phyloP scores from a whole-genome alignment of 1,140 invertebrate species.

The Drosophila mauritiana region DNA sequence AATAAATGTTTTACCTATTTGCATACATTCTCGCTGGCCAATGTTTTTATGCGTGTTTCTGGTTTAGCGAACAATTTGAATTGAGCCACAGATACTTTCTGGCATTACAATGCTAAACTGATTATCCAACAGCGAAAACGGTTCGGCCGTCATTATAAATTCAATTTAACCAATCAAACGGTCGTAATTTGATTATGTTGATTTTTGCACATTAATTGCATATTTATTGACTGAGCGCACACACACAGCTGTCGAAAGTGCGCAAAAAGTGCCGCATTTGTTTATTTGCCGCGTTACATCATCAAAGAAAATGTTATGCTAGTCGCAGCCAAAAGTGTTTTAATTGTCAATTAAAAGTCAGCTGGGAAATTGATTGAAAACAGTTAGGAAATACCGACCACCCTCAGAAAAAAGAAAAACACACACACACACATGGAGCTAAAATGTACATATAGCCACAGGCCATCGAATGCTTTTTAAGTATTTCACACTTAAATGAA shows the following conservation, averaged over 20 bases:
- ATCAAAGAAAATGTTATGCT: slow-evolving; percentile 38
- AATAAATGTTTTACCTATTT: slow-evolving; percentile 56
- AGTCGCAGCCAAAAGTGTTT: slow-evolving; percentile 27
- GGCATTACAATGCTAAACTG: slow-evolving; percentile 58
- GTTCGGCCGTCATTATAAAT: slow-evolving; percentile 51
- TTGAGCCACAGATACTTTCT: slow-evolving; percentile 48
- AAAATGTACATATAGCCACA: slow-evolving; percentile 1
- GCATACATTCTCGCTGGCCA: slow-evolving; percentile 15
- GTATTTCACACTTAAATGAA: slow-evolving; percentile 31
- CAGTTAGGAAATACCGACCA: not conserved
- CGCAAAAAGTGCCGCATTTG: slow-evolving; percentile 14
- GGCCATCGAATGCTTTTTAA: not conserved
- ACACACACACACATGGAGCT: not conserved
- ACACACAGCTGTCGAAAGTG: slow-evolving; percentile 3
- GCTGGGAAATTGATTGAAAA: slow-evolving; percentile 12
- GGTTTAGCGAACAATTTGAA: slow-evolving; percentile 50
- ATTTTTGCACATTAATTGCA: slow-evolving; percentile 68
- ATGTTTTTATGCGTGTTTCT: slow-evolving; percentile 25
- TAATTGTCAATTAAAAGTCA: slow-evolving; percentile 35
- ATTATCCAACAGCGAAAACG: slow-evolving; percentile 56
- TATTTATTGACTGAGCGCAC: slow-evolving; percentile 61
- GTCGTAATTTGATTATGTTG: slow-evolving; percentile 75
- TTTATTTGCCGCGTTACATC: slow-evolving; percentile 36
- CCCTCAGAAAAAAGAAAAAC: too few relatives aligned
- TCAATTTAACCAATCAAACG: slow-evolving; percentile 52